These are phyloP conservation scores for Eucidaris tribuloides DNA, from an alignment of 35 echinoderm and acorn worm genomes.

Conservation along the genomic window DNA sequence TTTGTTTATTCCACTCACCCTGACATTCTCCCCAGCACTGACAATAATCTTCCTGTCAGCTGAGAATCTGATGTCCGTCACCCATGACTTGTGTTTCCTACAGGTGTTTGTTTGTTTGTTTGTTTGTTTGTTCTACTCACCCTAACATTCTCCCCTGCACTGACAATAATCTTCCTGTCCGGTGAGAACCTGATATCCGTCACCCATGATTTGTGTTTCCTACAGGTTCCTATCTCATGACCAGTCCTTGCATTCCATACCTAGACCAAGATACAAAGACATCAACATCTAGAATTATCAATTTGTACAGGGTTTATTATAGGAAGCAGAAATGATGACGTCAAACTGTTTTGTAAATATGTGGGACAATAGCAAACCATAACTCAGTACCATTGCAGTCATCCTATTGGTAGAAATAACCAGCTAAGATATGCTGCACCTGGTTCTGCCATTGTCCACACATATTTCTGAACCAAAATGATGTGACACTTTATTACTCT, in stretches of 20 bases:
- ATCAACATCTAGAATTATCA: background rate
- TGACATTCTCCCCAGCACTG: slow-evolving; percentile 71
- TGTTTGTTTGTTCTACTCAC: too few relatives aligned
- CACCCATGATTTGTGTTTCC: slow-evolving; percentile 81
- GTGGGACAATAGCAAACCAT: background rate
- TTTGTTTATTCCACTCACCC: slow-evolving; percentile 16
- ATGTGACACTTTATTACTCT: too few relatives aligned
- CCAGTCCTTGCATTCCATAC: background rate
- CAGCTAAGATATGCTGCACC: background rate
- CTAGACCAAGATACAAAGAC: background rate
- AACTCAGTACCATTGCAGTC: too few relatives aligned
- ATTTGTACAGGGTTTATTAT: too few relatives aligned
- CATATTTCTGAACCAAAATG: too few relatives aligned
- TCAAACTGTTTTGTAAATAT: background rate
- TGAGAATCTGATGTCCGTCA: slow-evolving; percentile 66
- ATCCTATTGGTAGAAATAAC: too few relatives aligned
- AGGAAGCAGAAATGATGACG: background rate
- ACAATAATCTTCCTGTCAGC: slow-evolving; percentile 55
- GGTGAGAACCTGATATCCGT: slow-evolving; percentile 75
- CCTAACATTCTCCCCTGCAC: slow-evolving; percentile 84
- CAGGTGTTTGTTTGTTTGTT: slow-evolving; percentile 15
- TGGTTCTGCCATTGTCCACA: background rate
- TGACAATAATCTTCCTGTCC: slow-evolving; percentile 61
- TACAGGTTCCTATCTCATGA: background rate
- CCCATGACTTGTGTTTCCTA: slow-evolving; percentile 67